A percentile compares a stretch with the other conserved stretches of the same genome.
Evolutionary conservation across 2,888 invertebrate species (phyloP).

Genomic region (Nesidiocoris tenuis): DNA sequence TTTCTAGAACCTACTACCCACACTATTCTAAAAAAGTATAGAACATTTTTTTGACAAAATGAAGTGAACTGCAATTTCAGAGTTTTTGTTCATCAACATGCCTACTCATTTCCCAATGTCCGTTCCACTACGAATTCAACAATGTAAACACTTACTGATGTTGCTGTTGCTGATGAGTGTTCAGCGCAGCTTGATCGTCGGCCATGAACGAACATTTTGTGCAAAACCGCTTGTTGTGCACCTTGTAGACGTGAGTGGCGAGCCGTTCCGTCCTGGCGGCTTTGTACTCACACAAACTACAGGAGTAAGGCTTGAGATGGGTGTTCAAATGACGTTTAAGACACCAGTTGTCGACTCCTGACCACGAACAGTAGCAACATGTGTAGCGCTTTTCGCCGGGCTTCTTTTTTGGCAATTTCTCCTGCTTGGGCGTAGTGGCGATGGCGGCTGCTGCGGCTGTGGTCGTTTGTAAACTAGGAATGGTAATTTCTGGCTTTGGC

Average conservation of each 20-base stretch:
- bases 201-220: constrained; percentile 84
- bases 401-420: constrained; percentile 53
- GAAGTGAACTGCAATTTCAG: no score
- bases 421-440: constrained; percentile 48
- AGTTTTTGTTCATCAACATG: background rate
- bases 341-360: constrained; percentile 92
- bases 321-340: constrained; percentile 89
- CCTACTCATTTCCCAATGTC: background rate
- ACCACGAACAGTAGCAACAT: constrained; percentile 90
- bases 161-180: constrained; percentile 64
- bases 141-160: constrained; percentile 56
- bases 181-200: constrained; percentile 77
- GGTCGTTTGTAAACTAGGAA: constrained; percentile 35
- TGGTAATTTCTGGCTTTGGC: constrained; percentile 33
- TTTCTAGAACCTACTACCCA: no score
- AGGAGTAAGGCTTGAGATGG: constrained; percentile 87
- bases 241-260: constrained; percentile 85
- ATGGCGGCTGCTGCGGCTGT: constrained; percentile 10
- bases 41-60: no score
- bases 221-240: constrained; percentile 88
- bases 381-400: constrained; percentile 70
- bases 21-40: no score
- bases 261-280: constrained; percentile 87
- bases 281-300: constrained; percentile 88
- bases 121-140: no score